phyloP scores from a whole-genome alignment of 2,888 invertebrate genomes.

The Dendrolimus pini region DNA sequence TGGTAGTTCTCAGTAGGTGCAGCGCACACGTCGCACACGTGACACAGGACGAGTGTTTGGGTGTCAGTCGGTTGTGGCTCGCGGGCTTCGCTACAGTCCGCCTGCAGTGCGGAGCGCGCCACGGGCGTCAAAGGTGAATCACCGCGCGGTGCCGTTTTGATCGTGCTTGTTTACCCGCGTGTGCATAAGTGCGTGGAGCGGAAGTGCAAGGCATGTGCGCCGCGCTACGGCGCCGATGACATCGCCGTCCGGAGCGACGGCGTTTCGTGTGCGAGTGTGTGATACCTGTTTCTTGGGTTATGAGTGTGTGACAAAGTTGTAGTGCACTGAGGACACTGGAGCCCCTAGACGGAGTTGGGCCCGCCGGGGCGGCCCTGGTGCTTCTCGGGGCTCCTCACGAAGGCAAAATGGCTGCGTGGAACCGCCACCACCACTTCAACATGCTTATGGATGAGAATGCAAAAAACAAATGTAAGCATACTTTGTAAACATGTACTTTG shows the following conservation, averaged over 20 bases:
- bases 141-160: slow-evolving; percentile 62
- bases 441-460: slow-evolving; percentile 83
- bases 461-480: slow-evolving; percentile 81
- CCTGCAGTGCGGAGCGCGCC: slow-evolving; percentile 65
- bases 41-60: slow-evolving; percentile 64
- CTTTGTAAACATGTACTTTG: slow-evolving; percentile 6
- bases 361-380: slow-evolving; percentile 78
- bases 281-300: slow-evolving; percentile 66
- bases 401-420: slow-evolving; percentile 84
- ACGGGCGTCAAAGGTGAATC: slow-evolving; percentile 64
- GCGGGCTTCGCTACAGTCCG: slow-evolving; percentile 54
- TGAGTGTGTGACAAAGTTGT: slow-evolving; percentile 75
- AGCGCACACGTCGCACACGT: slow-evolving; percentile 53
- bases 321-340: slow-evolving; percentile 77
- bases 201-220: slow-evolving; percentile 72
- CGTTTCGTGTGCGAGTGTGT: slow-evolving; percentile 63
- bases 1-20: slow-evolving; percentile 37
- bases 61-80: slow-evolving; percentile 62
- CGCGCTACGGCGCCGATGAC: slow-evolving; percentile 67
- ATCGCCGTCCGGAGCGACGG: slow-evolving; percentile 58
- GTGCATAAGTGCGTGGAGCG: slow-evolving; percentile 70
- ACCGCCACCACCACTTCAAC: slow-evolving; percentile 83
- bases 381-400: slow-evolving; percentile 77
- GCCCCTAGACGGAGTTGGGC: slow-evolving; percentile 79
- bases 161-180: slow-evolving; percentile 71